Evolutionary conservation across 2,113 vertebrate species (phyloP).

Genomic region (Salvelinus fontinalis): DNA sequence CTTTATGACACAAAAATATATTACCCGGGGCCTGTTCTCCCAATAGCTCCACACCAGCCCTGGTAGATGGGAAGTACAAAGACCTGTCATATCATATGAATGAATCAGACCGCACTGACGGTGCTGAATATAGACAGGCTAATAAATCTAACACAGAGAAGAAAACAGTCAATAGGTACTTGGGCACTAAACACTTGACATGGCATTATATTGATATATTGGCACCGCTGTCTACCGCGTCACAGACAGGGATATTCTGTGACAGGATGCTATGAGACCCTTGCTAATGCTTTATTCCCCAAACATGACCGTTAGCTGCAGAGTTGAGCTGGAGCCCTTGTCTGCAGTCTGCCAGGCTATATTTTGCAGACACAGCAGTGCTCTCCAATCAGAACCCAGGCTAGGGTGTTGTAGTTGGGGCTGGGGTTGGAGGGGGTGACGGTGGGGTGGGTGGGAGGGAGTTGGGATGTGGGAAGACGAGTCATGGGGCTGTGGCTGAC

Average conservation of each 20-base stretch:
- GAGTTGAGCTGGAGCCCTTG: neutral
- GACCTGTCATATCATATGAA: neutral
- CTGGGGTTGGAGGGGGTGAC: no score
- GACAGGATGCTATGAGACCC: neutral
- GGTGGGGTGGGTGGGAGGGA: no score
- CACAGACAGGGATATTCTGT: neutral
- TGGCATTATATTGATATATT: constrained; percentile 1
- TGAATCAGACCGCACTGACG: neutral
- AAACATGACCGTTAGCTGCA: neutral
- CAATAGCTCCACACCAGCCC: neutral
- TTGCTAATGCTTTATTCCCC: neutral
- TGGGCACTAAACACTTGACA: neutral
- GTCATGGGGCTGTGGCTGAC: neutral
- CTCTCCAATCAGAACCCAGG: neutral
- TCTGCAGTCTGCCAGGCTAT: neutral
- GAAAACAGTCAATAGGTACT: constrained; percentile 1
- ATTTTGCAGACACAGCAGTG: neutral
- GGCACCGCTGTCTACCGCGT: neutral
- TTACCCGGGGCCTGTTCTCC: neutral
- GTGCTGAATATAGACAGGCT: constrained; percentile 1
- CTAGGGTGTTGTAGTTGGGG: neutral
- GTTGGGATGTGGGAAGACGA: no score
- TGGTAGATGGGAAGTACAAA: neutral
- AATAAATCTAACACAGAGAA: constrained; percentile 1
- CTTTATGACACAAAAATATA: neutral